phyloP scores from a whole-genome alignment of 2,797 vertebrate species.

The Sebastes dallii region DNA sequence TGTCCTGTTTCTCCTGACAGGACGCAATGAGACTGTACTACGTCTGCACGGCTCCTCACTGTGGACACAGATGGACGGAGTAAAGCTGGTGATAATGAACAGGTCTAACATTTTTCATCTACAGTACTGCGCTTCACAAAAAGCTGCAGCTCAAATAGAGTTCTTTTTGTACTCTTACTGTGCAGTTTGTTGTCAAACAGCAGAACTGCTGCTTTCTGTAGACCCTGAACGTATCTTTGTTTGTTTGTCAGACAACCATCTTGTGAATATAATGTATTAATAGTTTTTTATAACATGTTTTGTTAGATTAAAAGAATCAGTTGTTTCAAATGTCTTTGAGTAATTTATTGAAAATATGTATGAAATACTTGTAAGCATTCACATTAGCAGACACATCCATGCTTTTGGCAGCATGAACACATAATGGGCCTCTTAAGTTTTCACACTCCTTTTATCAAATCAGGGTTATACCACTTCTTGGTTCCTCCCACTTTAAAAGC shows the following conservation, averaged over 20 bases:
- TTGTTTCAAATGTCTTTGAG: slow-evolving; percentile 28
- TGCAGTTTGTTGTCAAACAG: background rate
- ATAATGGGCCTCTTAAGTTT: background rate
- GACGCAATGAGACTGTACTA: slow-evolving; percentile 96
- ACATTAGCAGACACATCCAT: background rate
- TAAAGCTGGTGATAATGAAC: slow-evolving; percentile 54
- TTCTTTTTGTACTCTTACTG: background rate
- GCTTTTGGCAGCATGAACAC: background rate
- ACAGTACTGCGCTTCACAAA: background rate
- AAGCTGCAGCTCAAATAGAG: background rate
- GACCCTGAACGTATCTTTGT: background rate
- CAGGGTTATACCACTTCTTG: background rate
- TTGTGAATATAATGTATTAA: slow-evolving; percentile 49
- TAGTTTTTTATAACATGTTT: slow-evolving; percentile 34
- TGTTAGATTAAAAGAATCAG: slow-evolving; percentile 53
- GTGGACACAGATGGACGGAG: slow-evolving; percentile 95
- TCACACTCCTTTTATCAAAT: background rate
- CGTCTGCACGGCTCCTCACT: slow-evolving; percentile 94
- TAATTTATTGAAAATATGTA: background rate
- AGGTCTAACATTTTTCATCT: slow-evolving; percentile 13
- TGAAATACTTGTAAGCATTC: background rate
- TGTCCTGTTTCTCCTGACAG: slow-evolving; percentile 62
- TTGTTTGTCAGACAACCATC: slow-evolving; percentile 2
- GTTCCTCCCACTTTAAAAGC: background rate
- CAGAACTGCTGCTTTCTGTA: slow-evolving; percentile 7